Evolutionary conservation across 2,113 vertebrate genomes (phyloP).

Genomic region (Symphodus melops): DNA sequence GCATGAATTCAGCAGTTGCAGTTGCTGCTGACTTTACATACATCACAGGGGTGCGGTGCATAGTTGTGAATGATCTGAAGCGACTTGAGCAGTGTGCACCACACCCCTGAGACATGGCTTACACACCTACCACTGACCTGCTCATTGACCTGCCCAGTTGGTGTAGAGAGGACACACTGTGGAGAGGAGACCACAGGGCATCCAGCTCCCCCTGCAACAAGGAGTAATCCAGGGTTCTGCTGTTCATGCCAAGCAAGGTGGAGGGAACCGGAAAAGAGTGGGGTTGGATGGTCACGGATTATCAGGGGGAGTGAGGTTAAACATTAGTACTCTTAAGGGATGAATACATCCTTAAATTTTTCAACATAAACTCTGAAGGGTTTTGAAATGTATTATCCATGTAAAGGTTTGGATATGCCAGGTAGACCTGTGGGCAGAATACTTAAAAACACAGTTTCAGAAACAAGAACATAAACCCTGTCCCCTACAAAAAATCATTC

Average conservation of each 20-base stretch:
- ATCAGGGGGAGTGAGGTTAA: slow-evolving; percentile 59
- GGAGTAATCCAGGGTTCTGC: slow-evolving; percentile 83
- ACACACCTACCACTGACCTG: slow-evolving; percentile 82
- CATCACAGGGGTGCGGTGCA: slow-evolving; percentile 47
- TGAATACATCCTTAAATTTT: slow-evolving; percentile 31
- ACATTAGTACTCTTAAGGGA: slow-evolving; percentile 31
- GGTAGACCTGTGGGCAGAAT: not conserved
- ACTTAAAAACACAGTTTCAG: not conserved
- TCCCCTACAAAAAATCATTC: no score
- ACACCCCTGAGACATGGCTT: slow-evolving; percentile 50
- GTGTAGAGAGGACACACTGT: slow-evolving; percentile 83
- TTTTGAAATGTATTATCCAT: not conserved
- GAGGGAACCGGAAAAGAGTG: slow-evolving; percentile 51
- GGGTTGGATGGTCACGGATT: slow-evolving; percentile 52
- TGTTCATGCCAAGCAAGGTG: slow-evolving; percentile 68
- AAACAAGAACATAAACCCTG: not conserved
- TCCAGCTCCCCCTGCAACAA: slow-evolving; percentile 85
- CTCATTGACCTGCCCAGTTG: slow-evolving; percentile 87
- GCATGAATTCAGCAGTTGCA: slow-evolving; percentile 56
- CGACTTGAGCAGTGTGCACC: slow-evolving; percentile 45
- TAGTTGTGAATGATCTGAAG: slow-evolving; percentile 38
- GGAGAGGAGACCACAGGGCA: slow-evolving; percentile 85
- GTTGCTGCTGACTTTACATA: slow-evolving; percentile 47
- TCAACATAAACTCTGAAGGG: slow-evolving; percentile 13
- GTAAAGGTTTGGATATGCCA: not conserved